phyloP scores from a whole-genome alignment of 2,113 vertebrate species.

The Indicator maculatus region DNA sequence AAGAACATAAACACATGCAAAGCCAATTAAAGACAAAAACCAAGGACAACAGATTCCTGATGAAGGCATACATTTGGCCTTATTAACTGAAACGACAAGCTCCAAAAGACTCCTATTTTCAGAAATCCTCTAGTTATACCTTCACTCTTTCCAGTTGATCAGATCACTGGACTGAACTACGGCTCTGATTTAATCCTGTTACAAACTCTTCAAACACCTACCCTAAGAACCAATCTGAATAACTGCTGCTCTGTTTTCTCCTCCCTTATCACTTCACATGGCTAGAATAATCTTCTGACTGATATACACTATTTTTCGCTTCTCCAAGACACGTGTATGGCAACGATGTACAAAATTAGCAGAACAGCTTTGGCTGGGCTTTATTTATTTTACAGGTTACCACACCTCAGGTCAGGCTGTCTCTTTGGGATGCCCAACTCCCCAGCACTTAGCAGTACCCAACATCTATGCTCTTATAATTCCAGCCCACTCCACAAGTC shows the following conservation, averaged over 20 bases:
- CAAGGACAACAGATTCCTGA: not conserved
- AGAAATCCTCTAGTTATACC: not conserved
- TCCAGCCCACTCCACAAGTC: not conserved
- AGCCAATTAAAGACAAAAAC: not conserved
- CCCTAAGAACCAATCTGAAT: not conserved
- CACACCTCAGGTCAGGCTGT: not conserved
- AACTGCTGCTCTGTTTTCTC: not conserved
- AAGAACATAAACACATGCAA: not conserved
- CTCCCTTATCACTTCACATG: not conserved
- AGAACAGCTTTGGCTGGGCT: not conserved
- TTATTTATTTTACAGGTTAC: not conserved
- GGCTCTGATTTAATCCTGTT: not conserved
- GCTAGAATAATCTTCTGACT: not conserved
- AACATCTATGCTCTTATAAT: not conserved
- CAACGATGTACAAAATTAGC: not conserved
- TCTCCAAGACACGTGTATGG: not conserved
- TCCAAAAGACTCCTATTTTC: not conserved
- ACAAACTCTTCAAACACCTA: not conserved
- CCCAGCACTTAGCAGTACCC: not conserved
- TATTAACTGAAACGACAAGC: not conserved
- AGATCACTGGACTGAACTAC: not conserved
- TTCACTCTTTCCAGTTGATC: not conserved
- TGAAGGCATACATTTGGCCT: not conserved
- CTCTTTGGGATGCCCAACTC: not conserved
- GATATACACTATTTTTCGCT: not conserved